A percentile compares a stretch with the other conserved stretches of the same genome.
phyloP scores from a whole-genome alignment of 1,140 invertebrate genomes.

The Pseudachorutes palmiensis region DNA sequence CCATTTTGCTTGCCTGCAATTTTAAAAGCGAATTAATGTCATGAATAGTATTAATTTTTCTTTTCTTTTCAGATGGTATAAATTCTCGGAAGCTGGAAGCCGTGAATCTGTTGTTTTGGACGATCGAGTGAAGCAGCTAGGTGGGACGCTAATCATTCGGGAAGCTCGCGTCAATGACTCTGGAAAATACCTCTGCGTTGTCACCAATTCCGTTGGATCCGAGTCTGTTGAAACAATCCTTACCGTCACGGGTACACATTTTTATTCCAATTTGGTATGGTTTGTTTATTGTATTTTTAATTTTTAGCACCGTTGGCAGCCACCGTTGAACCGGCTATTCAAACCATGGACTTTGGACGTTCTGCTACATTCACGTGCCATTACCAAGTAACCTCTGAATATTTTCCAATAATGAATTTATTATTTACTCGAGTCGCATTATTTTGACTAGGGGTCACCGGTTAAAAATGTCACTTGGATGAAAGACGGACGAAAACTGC shows the following conservation, averaged over 20 bases:
- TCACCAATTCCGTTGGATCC: slow-evolving; percentile 86
- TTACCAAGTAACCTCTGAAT: slow-evolving; percentile 50
- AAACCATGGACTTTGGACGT: slow-evolving; percentile 85
- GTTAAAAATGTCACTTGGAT: slow-evolving; percentile 83
- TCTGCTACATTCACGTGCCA: slow-evolving; percentile 81
- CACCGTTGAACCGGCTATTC: slow-evolving; percentile 76
- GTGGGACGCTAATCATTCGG: slow-evolving; percentile 83
- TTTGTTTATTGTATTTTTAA: slow-evolving; percentile 21
- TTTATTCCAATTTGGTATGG: slow-evolving; percentile 3
- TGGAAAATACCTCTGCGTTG: slow-evolving; percentile 84
- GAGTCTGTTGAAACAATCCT: slow-evolving; percentile 86
- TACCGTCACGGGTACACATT: slow-evolving; percentile 66
- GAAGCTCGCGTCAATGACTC: slow-evolving; percentile 84
- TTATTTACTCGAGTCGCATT: too few relatives aligned
- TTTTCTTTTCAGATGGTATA: slow-evolving; percentile 76
- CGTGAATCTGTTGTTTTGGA: slow-evolving; percentile 75
- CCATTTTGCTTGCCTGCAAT: not conserved
- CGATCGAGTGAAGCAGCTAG: slow-evolving; percentile 84
- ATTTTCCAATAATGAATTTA: not conserved
- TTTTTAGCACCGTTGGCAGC: slow-evolving; percentile 68
- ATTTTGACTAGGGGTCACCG: slow-evolving; percentile 58
- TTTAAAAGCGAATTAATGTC: too few relatives aligned
- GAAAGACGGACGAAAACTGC: slow-evolving; percentile 78
- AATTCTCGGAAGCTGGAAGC: slow-evolving; percentile 75
- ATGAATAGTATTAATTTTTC: slow-evolving; percentile 15